Percentiles rank a stretch among this genome's conserved stretches.
These are phyloP conservation scores for Diadophis punctatus DNA, from an alignment of 2,113 vertebrate genomes.

Conservation along the genomic window DNA sequence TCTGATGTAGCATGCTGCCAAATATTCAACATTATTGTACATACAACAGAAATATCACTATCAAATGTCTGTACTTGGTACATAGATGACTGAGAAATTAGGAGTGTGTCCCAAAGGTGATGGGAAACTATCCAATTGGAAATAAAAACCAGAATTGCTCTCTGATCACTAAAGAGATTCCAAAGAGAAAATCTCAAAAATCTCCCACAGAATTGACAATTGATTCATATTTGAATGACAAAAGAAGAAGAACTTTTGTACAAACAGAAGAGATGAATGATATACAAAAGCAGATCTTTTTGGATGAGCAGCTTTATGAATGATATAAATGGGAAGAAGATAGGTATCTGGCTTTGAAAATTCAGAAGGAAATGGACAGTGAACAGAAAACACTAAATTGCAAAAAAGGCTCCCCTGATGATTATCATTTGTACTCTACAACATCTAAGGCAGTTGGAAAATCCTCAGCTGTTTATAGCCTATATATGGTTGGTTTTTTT, in stretches of 20 bases:
- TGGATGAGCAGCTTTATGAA: slow-evolving; percentile 72
- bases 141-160: not conserved
- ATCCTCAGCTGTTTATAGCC: not conserved
- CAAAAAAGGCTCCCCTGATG: slow-evolving; percentile 81
- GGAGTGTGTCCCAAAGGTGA: not conserved
- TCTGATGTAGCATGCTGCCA: not conserved
- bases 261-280: slow-evolving; percentile 28
- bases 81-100: not conserved
- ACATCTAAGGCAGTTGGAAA: not conserved
- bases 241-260: slow-evolving; percentile 57
- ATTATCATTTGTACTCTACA: slow-evolving; percentile 75
- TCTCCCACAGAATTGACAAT: slow-evolving; percentile 21
- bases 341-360: slow-evolving; percentile 76
- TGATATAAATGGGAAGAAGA: slow-evolving; percentile 80
- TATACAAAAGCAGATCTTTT: slow-evolving; percentile 59
- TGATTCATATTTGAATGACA: slow-evolving; percentile 44
- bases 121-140: not conserved
- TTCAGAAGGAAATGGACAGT: slow-evolving; percentile 79
- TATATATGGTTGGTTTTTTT: not conserved
- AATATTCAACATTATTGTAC: too few species aligned
- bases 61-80: not conserved
- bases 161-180: slow-evolving; percentile 27
- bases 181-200: slow-evolving; percentile 60
- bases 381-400: slow-evolving; percentile 71
- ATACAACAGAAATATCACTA: not conserved